These are phyloP conservation scores for Mormyrus hasselquistii DNA, from an alignment of 2,797 vertebrate species.

Conservation along the genomic window DNA sequence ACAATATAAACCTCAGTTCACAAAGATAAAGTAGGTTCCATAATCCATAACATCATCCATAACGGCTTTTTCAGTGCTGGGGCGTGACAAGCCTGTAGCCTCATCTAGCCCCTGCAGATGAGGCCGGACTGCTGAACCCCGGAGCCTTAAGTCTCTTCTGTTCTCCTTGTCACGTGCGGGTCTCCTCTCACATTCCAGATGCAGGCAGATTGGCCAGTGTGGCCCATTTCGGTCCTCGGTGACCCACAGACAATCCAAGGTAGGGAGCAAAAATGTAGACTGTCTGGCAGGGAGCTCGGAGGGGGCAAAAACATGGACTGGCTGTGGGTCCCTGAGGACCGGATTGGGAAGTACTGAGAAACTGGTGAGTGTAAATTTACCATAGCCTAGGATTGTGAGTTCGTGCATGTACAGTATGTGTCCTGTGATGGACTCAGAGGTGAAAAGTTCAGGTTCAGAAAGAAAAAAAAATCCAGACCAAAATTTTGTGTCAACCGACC, in stretches of 20 bases:
- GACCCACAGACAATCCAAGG: not conserved
- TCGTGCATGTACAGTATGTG: not conserved
- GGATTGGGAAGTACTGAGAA: not conserved
- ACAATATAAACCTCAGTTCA: not conserved
- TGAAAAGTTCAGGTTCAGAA: not conserved
- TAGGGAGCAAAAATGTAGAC: not conserved
- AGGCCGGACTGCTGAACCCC: not conserved
- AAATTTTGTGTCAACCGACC: not conserved
- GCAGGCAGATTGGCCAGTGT: not conserved
- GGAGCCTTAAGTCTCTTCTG: not conserved
- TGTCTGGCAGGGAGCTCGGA: not conserved
- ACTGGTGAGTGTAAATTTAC: not conserved
- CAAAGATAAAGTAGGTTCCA: not conserved
- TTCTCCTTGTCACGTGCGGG: not conserved
- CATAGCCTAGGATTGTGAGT: not conserved
- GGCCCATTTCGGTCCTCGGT: not conserved
- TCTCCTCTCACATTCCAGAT: not conserved
- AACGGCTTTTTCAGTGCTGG: not conserved
- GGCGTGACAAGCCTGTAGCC: not conserved
- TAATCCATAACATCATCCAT: not conserved
- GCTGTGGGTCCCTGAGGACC: not conserved
- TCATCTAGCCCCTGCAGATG: not conserved
- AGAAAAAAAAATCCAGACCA: not conserved
- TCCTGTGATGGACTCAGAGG: not conserved
- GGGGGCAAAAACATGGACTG: not conserved